Evolutionary conservation across 2,113 vertebrate genomes (phyloP).

Genomic region (Ctenodactylus gundi): DNA sequence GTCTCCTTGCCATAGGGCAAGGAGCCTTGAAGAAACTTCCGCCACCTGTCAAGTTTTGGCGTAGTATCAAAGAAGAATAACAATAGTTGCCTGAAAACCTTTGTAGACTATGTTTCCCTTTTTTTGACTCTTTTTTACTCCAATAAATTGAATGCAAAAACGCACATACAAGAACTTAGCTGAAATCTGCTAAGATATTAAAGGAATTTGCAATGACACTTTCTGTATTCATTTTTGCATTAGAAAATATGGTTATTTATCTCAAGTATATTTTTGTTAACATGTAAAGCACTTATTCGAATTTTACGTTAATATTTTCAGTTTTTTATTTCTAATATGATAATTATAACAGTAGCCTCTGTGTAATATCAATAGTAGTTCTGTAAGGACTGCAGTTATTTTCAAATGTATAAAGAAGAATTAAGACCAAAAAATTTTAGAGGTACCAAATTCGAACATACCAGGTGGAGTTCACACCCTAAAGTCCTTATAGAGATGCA

Average conservation of each 20-base stretch:
- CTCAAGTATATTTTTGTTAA: not conserved
- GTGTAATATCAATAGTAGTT: not conserved
- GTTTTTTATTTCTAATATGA: not conserved
- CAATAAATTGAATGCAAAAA: not conserved
- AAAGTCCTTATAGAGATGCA: not conserved
- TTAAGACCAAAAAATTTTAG: not conserved
- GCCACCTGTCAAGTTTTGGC: not conserved
- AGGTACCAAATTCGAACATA: not conserved
- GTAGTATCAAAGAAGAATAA: constrained; percentile 32
- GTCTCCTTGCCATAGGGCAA: not conserved
- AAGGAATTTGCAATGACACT: not conserved
- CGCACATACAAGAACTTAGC: not conserved
- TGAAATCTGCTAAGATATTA: not conserved
- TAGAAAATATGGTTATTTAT: not conserved
- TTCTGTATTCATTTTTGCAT: not conserved
- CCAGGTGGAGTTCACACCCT: not conserved
- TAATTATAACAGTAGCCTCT: not conserved
- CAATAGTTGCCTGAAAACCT: not conserved
- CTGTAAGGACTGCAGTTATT: not conserved
- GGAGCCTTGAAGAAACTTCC: not conserved
- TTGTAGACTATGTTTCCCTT: not conserved
- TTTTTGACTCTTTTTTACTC: not conserved
- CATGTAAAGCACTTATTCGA: not conserved
- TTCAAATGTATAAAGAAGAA: not conserved
- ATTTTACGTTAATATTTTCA: not conserved